Conservation (phyloP, 2,888 invertebrate species). For the Thymelicus sylvestris region DNA sequence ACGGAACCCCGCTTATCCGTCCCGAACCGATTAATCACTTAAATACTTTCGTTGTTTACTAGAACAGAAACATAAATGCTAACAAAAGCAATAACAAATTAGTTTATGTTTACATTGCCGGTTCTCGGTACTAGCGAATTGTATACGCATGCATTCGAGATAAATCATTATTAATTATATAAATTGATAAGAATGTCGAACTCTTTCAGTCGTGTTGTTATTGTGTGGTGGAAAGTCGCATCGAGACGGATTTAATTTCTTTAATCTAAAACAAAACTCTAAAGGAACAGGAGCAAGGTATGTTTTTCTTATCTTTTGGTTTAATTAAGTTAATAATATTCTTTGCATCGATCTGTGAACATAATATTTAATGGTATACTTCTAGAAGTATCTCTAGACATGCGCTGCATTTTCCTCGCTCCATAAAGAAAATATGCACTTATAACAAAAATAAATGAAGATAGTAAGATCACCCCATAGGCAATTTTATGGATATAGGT, state of each 20-base stretch:
- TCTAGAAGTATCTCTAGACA: too few species aligned
- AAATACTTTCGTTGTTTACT: background rate
- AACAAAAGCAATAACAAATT: slow-evolving; percentile 12
- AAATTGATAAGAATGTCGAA: background rate
- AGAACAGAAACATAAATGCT: slow-evolving; percentile 12
- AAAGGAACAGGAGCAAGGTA: background rate
- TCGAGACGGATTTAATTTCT: background rate
- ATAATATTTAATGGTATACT: too few species aligned
- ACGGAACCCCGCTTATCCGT: background rate
- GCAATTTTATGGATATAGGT: too few species aligned
- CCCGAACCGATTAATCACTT: background rate
- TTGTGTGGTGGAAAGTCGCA: slow-evolving; percentile 9
- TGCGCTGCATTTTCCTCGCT: too few species aligned
- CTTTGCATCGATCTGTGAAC: too few species aligned
- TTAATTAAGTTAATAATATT: too few species aligned
- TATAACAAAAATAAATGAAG: too few species aligned
- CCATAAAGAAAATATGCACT: too few species aligned
- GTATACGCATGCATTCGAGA: slow-evolving; percentile 27
- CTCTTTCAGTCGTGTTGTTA: slow-evolving; percentile 3
- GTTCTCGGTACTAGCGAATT: slow-evolving; percentile 19
- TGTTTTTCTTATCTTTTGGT: background rate
- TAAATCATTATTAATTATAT: slow-evolving; percentile 31
- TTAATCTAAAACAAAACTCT: background rate
- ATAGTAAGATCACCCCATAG: too few species aligned
- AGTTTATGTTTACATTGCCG: slow-evolving; percentile 10